Evolutionary conservation across 2,113 vertebrate genomes (phyloP), one percentile per base, ranked within the genome.

Genomic region (Chunga burmeisteri): DNA sequence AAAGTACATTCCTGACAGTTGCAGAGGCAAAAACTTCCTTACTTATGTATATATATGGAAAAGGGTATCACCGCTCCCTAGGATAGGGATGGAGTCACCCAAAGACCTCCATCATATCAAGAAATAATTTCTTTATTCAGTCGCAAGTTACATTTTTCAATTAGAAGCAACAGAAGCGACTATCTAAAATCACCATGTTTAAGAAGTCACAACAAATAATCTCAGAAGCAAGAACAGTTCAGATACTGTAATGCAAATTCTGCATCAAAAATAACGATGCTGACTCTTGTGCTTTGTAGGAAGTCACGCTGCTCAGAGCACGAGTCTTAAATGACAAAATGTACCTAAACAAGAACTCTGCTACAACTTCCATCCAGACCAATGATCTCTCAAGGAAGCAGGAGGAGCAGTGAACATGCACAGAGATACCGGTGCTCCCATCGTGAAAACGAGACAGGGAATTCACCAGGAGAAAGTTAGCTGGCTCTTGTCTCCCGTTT

Each of bases 331-430:
- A 38, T 15, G 59, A 44, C 46, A 77, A 71, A 72, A 55, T 0
- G 6, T 7, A 44, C 53, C 73, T 49, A 19, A 32, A 21, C 17
- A 46, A 81, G 56, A 91, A 13, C 34, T 61, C 44, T 34, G 67
- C 58, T 17, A 55, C 22, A 8, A 21, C 27, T 81, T 73, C 83
- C 67, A 88, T 19, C 38, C 50, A 66, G 19, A 70, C 71, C 13
- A 40, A 18, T 0, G 10, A 49, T 34, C 8, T 52, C 66, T 52
- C 30, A 13, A 40, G 56, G 46, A 86, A 25, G 32, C 38, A 71
- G 0, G 0, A 74, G 67, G 27, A 71, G 19, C 70, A 52, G 47
- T 2, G 23, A 78, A 22, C 10, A 53, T 0, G 1, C 27, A 44
- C 25, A 62, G 34, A 67, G 29, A 44, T 16, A 10, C 34, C 17